phyloP scores from a whole-genome alignment of 2,797 vertebrate genomes.

The Hoplostethus mediterraneus region DNA sequence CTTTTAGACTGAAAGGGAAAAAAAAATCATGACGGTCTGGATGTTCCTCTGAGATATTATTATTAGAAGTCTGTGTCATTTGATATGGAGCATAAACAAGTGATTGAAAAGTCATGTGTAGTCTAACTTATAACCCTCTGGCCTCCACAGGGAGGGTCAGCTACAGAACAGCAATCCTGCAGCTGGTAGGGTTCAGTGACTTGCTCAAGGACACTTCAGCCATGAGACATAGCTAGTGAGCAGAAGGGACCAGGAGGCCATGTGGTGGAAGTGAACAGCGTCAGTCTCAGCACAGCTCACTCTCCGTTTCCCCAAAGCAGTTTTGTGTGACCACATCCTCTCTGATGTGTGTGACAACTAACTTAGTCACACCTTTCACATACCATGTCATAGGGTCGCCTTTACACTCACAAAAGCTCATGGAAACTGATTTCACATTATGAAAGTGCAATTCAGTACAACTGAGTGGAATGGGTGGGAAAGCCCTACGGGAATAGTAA shows the following conservation, averaged over 20 bases:
- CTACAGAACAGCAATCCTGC: no score
- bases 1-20: no score
- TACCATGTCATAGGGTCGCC: background rate
- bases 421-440: no score
- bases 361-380: constrained; percentile 14
- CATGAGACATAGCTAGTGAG: background rate
- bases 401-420: background rate
- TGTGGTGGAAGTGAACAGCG: background rate
- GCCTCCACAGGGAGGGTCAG: no score
- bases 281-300: background rate
- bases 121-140: no score
- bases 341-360: background rate
- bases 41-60: no score
- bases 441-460: no score
- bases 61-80: no score
- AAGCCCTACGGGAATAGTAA: background rate
- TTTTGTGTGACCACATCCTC: background rate
- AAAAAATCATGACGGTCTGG: no score
- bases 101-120: no score
- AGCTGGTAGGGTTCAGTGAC: background rate
- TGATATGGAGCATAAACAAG: no score
- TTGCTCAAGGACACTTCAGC: background rate
- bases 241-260: background rate
- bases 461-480: no score
- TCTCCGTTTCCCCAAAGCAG: background rate